phyloP scores from a whole-genome alignment of 2,113 vertebrate genomes.

The Oncorhynchus mykiss region DNA sequence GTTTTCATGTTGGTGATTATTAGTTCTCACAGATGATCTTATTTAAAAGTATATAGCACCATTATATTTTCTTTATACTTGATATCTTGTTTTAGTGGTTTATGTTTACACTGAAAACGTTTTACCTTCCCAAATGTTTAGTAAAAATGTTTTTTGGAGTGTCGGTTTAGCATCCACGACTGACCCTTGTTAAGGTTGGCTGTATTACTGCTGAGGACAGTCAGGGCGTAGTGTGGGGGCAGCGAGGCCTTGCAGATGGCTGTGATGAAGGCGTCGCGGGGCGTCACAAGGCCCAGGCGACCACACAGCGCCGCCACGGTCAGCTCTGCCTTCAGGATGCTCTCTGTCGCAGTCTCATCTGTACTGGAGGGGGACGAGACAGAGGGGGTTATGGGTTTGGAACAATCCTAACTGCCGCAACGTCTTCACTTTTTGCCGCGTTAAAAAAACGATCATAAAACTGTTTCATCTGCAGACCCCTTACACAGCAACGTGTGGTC shows the following conservation, averaged over 20 bases:
- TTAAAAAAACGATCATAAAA: no score
- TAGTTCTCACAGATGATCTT: no score
- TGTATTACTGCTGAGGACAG: constrained; percentile 84
- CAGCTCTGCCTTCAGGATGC: constrained; percentile 96
- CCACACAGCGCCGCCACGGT: constrained; percentile 96
- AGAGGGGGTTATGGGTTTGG: background rate
- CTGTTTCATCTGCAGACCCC: no score
- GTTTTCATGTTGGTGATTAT: no score
- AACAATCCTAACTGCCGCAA: background rate
- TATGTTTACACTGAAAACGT: no score
- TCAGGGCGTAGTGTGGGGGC: constrained; percentile 95
- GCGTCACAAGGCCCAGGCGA: constrained; percentile 89
- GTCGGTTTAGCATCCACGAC: background rate
- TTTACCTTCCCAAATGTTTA: no score
- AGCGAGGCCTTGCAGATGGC: constrained; percentile 98
- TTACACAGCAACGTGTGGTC: no score
- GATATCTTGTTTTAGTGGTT: no score
- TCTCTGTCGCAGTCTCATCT: constrained; percentile 96
- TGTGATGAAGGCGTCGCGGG: constrained; percentile 97
- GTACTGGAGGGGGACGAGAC: constrained; percentile 74
- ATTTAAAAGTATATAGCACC: no score
- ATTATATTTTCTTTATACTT: no score
- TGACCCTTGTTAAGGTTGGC: constrained; percentile 78
- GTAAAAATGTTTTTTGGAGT: no score
- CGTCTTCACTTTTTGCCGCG: no score